Percentiles rank a stretch among this genome's conserved stretches.
phyloP scores from a whole-genome alignment of 1,140 invertebrate genomes.

The Uloborus diversus region DNA sequence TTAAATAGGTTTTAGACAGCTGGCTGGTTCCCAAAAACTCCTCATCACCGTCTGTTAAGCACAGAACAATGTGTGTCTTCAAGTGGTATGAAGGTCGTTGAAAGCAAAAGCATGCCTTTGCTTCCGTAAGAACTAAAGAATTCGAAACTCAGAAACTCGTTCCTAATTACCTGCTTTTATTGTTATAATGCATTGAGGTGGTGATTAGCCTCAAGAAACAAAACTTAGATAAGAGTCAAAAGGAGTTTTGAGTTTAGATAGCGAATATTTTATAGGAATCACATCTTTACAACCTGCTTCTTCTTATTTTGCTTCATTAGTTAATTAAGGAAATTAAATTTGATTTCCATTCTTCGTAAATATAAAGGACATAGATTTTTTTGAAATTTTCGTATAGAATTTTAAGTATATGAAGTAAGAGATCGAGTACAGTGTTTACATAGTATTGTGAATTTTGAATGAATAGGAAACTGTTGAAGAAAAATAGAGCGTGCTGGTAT shows the following conservation, averaged over 20 bases:
- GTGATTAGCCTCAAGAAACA: neutral
- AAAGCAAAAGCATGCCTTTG: neutral
- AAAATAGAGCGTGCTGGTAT: no score
- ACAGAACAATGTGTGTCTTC: neutral
- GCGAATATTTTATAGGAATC: no score
- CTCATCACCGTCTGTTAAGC: neutral
- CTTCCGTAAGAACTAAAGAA: neutral
- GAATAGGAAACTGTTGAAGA: no score
- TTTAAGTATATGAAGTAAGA: no score
- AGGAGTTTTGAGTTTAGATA: neutral
- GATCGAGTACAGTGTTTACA: no score
- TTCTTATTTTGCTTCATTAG: no score
- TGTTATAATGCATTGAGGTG: neutral
- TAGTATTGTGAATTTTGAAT: no score
- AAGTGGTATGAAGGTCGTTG: neutral
- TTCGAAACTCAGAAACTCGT: neutral
- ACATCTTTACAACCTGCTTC: no score
- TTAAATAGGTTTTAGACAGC: neutral
- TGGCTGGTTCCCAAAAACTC: neutral
- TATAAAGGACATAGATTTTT: no score
- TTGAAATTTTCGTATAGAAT: no score
- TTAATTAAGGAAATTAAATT: no score
- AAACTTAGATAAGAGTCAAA: neutral
- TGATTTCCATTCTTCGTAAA: no score
- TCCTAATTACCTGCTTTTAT: neutral